Evolutionary conservation across 1,140 invertebrate genomes (phyloP).

Genomic region (Drosophila bipectinata): DNA sequence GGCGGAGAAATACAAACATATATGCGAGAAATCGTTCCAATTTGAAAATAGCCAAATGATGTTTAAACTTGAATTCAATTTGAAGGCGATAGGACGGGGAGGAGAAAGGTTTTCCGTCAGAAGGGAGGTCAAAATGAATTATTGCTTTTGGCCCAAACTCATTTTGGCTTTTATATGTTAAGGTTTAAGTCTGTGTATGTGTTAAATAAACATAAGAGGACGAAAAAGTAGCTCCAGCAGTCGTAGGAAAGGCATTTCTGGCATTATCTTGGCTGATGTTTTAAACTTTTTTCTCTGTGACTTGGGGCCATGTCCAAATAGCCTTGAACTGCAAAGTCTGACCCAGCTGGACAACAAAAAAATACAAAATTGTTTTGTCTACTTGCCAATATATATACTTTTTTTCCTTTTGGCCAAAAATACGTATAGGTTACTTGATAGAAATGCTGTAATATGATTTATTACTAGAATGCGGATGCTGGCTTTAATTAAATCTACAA

Average conservation of each 20-base stretch:
- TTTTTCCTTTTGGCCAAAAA: not conserved
- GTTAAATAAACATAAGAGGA: constrained; percentile 55
- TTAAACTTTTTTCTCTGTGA: constrained; percentile 42
- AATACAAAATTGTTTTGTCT: constrained; percentile 17
- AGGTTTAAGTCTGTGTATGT: constrained; percentile 6
- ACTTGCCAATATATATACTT: constrained; percentile 8
- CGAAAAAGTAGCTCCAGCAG: constrained; percentile 1
- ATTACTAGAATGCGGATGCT: constrained; percentile 8
- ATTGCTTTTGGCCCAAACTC: constrained; percentile 63
- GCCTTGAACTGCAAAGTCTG: constrained; percentile 77
- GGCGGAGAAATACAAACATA: constrained; percentile 4
- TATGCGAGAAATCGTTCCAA: constrained; percentile 42
- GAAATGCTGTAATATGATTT: constrained; percentile 21
- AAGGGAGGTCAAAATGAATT: constrained; percentile 67
- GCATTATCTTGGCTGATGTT: constrained; percentile 47
- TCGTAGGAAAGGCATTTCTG: constrained; percentile 11
- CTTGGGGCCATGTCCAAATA: constrained; percentile 33
- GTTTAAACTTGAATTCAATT: constrained; percentile 67
- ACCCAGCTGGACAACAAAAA: constrained; percentile 67
- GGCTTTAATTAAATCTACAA: constrained; percentile 29
- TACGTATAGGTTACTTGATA: constrained; percentile 8
- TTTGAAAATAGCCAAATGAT: constrained; percentile 69
- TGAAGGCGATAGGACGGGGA: constrained; percentile 29
- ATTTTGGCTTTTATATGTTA: constrained; percentile 29
- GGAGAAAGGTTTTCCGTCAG: constrained; percentile 66